Base-by-base conservation (phyloP, 1,140 invertebrate genomes). In the Microplitis mediator region DNA sequence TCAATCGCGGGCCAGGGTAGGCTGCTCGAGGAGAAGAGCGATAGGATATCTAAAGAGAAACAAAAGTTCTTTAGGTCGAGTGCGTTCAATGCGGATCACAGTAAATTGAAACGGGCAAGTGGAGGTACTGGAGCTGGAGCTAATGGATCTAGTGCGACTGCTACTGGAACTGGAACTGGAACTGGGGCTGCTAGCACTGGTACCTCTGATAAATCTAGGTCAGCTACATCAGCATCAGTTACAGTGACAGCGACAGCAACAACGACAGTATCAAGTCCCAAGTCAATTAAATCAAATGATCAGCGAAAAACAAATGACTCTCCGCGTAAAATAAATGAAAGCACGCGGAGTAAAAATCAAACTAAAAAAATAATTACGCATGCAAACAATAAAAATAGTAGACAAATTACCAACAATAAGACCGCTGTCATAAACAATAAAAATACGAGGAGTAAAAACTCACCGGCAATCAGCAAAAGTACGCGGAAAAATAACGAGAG, bases 61-160 rank as follows among this genome's bases (percentile, higher is more conserved):
- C 93, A 94, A 87, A 94, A 94, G 85, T 94, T 94, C 88, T 95
- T 94, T 89, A 89, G 92, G 83, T 88, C 91, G 79, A 93, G 91
- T 77, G 92, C 91, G 67, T 93, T 93, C 81, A 93, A 93, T 82
- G 85, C 88, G 16, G 87, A 87, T 65, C 89, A 90, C 75, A 84
- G 80, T 75, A 87, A 86, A 72, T 82, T 84, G 79, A 85, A 81
- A 79, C 83, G 81, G 80, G 84, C 83, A 76, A 82, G 82, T 75
- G 82, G 78, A 79, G 74, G 71, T 70, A 74, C 67, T 69, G 73
- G 73, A 72, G 69, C 16, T 39, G 63, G 32, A 65, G 72, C 14
- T 51, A 16, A 34, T 45, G 74, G 74, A 75, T 62, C 11, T 69
- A 71, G 13, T 36, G 56, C 50, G 36, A 52, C 0, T 31, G 32